A percentile compares a stretch with the other conserved stretches of the same genome.
Evolutionary conservation across 2,888 invertebrate genomes (phyloP).

Genomic region (Epistrophe eligans): DNA sequence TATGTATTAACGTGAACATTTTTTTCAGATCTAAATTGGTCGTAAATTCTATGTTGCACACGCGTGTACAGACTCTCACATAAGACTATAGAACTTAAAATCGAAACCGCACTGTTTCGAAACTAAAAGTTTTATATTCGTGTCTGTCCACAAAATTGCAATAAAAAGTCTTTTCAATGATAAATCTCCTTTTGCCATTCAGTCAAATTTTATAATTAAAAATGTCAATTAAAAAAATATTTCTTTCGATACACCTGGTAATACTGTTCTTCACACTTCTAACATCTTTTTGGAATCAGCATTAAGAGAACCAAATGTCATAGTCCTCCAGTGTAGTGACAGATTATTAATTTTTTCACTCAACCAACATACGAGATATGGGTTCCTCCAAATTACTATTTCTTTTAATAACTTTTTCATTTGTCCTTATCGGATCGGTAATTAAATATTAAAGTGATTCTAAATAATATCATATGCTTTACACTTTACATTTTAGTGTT

Average conservation of each 20-base stretch:
- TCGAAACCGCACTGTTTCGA: no score
- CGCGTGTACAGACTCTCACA: no score
- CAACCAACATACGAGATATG: conserved; percentile 23
- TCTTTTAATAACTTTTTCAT: conserved; percentile 36
- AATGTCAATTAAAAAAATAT: no score
- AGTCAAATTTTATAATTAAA: no score
- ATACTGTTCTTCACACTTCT: background rate
- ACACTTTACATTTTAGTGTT: conserved; percentile 83
- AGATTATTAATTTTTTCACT: background rate
- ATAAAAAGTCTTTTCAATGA: no score
- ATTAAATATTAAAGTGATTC: background rate
- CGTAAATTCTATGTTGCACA: no score
- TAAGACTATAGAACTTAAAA: no score
- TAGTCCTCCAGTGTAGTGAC: background rate
- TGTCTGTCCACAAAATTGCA: no score
- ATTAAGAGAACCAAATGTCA: background rate
- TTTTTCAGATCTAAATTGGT: no score
- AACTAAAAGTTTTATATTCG: no score
- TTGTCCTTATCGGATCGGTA: conserved; percentile 50
- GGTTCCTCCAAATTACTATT: conserved; percentile 22
- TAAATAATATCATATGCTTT: background rate
- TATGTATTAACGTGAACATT: no score
- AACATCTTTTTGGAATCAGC: background rate
- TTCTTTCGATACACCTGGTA: background rate
- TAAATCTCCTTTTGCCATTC: no score